These are phyloP conservation scores for Nesidiocoris tenuis DNA, from an alignment of 2,888 invertebrate species.

Conservation along the genomic window DNA sequence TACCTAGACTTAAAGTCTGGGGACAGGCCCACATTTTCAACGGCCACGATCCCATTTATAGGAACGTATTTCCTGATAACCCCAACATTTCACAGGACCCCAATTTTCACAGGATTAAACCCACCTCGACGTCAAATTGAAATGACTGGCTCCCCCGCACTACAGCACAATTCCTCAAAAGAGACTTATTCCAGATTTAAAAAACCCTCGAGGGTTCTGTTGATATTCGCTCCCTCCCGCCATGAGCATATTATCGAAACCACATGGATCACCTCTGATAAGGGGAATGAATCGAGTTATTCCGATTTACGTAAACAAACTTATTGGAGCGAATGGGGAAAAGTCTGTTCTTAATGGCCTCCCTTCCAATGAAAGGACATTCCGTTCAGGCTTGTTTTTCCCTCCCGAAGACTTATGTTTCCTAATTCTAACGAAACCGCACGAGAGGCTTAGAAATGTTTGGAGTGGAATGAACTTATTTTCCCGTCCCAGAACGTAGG, in stretches of 20 bases:
- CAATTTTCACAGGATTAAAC: no score
- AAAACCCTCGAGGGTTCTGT: neutral
- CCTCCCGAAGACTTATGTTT: constrained; percentile 37
- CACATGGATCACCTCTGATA: neutral
- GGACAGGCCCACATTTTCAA: no score
- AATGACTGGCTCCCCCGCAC: no score
- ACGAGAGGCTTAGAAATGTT: neutral
- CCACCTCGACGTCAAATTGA: no score
- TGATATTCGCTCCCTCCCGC: neutral
- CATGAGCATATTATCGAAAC: neutral
- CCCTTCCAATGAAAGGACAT: constrained; percentile 25
- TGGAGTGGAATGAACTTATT: neutral
- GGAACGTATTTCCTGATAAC: no score
- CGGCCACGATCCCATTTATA: no score
- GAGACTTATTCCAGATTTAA: no score
- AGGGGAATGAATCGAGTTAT: neutral
- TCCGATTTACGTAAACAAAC: constrained; percentile 29
- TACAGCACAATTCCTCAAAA: no score
- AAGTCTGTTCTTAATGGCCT: constrained; percentile 37
- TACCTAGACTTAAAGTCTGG: no score
- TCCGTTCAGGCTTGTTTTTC: constrained; percentile 35
- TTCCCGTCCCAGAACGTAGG: neutral
- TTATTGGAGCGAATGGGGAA: constrained; percentile 16
- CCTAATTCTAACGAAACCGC: neutral
- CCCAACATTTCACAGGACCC: no score